These are phyloP conservation scores for Trichogramma dendrolimi DNA, from an alignment of 2,888 invertebrate genomes.

Conservation along the genomic window DNA sequence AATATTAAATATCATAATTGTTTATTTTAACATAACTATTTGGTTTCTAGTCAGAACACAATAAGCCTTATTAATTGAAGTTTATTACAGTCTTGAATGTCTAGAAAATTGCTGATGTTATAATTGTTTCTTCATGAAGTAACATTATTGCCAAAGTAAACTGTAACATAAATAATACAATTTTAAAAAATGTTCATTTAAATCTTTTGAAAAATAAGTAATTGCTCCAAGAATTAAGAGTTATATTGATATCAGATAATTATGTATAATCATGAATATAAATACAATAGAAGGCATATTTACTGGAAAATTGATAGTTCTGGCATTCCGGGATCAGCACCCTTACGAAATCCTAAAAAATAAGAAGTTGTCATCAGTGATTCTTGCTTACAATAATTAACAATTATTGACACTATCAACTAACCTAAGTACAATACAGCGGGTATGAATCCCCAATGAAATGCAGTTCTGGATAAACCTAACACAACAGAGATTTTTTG, in stretches of 20 bases:
- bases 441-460: slow-evolving; percentile 70
- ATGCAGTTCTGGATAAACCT: slow-evolving; percentile 59
- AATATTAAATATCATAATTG: too few species aligned
- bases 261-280: slow-evolving; percentile 5
- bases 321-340: slow-evolving; percentile 69
- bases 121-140: too few species aligned
- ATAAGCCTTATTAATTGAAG: too few species aligned
- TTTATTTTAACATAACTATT: too few species aligned
- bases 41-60: too few species aligned
- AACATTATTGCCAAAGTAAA: slow-evolving; percentile 49
- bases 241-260: too few species aligned
- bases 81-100: too few species aligned
- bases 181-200: slow-evolving; percentile 7
- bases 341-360: slow-evolving; percentile 62
- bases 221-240: background rate
- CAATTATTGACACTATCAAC: slow-evolving; percentile 23
- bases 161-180: slow-evolving; percentile 43
- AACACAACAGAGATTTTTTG: slow-evolving; percentile 62
- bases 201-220: slow-evolving; percentile 5
- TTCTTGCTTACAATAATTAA: slow-evolving; percentile 3
- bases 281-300: slow-evolving; percentile 23
- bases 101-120: too few species aligned
- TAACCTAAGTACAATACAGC: slow-evolving; percentile 66
- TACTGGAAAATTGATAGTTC: slow-evolving; percentile 58
- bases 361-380: slow-evolving; percentile 16